Evolutionary conservation across 2,113 vertebrate genomes (phyloP).

Genomic region (Paramisgurnus dabryanus): DNA sequence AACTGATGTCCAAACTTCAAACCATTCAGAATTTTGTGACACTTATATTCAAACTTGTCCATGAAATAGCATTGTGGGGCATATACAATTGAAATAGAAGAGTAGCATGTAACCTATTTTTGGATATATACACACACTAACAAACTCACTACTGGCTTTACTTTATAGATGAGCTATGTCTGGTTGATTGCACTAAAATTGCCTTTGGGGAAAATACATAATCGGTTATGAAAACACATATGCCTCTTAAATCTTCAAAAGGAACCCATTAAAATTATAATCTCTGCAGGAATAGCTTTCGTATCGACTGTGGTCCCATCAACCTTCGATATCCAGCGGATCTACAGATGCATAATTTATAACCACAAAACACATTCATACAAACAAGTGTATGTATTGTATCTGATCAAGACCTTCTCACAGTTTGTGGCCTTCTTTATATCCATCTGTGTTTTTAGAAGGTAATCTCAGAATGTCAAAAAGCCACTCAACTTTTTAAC

Average conservation of each 20-base stretch:
- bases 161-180: background rate
- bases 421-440: background rate
- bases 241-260: conserved; percentile 49
- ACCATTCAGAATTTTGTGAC: no score
- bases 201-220: conserved; percentile 24
- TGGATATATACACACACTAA: background rate
- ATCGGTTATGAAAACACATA: conserved; percentile 53
- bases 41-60: no score
- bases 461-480: no score
- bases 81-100: background rate
- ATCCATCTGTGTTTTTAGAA: conserved; percentile 12
- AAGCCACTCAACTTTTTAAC: background rate
- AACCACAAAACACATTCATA: conserved; percentile 40
- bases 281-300: conserved; percentile 43
- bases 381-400: conserved; percentile 24
- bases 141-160: background rate
- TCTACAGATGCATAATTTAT: conserved; percentile 54
- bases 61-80: no score
- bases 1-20: background rate
- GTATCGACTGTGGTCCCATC: conserved; percentile 45
- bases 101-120: background rate
- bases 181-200: conserved; percentile 28
- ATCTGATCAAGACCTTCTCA: conserved; percentile 10
- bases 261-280: conserved; percentile 54
- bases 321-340: conserved; percentile 52